phyloP scores from a whole-genome alignment of 2,888 invertebrate genomes.

The Lasioglossum morio region DNA sequence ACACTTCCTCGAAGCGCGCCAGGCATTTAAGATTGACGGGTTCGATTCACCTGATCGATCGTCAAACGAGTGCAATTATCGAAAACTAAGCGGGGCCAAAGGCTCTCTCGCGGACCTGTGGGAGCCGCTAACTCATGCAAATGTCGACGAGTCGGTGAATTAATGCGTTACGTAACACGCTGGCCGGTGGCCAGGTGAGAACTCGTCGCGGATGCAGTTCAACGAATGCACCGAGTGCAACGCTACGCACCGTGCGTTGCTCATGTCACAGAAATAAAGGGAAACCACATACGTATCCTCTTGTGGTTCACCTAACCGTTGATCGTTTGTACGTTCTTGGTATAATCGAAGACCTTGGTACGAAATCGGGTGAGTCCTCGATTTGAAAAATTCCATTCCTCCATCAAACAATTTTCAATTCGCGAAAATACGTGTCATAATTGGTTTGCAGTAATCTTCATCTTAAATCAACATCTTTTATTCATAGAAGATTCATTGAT shows the following conservation, averaged over 20 bases:
- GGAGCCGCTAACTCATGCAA: conserved; percentile 61
- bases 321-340: not conserved
- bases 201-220: conserved; percentile 50
- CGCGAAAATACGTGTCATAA: no score
- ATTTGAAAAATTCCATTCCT: not conserved
- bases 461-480: no score
- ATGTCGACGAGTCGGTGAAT: conserved; percentile 59
- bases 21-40: not conserved
- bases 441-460: no score
- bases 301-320: not conserved
- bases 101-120: conserved; percentile 15
- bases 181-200: conserved; percentile 69
- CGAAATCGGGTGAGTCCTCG: not conserved
- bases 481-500: no score
- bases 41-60: not conserved
- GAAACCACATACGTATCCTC: not conserved
- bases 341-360: not conserved
- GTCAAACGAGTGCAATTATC: conserved; percentile 29
- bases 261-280: not conserved
- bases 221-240: conserved; percentile 37
- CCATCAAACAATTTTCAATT: no score
- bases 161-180: conserved; percentile 65
- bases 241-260: not conserved
- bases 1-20: not conserved
- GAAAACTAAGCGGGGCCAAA: conserved; percentile 34